Evolutionary conservation across 2,113 vertebrate genomes (phyloP).

Genomic region (Chionomys nivalis): DNA sequence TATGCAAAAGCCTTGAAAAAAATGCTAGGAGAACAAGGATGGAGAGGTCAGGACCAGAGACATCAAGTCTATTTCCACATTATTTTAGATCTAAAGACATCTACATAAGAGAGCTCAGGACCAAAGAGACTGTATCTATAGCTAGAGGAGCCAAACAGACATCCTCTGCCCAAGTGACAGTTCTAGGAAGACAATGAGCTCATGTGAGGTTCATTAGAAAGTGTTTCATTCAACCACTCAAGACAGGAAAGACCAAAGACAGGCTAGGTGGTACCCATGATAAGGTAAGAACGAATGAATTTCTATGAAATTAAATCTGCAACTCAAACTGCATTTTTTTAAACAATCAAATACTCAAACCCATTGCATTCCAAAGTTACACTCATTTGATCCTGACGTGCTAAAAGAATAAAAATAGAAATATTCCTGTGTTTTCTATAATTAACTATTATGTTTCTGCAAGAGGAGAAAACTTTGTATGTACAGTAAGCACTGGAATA

Average conservation of each 20-base stretch:
- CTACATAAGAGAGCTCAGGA: neutral
- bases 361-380: neutral
- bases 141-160: neutral
- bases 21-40: neutral
- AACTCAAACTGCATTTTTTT: neutral
- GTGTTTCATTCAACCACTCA: neutral
- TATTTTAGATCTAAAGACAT: neutral
- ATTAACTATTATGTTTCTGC: neutral
- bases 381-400: neutral
- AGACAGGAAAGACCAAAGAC: neutral
- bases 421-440: neutral
- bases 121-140: neutral
- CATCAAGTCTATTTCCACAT: neutral
- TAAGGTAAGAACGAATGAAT: neutral
- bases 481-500: neutral
- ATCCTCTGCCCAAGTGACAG: neutral
- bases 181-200: neutral
- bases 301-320: neutral
- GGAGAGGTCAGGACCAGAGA: neutral
- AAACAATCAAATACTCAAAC: neutral
- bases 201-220: neutral
- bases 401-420: neutral
- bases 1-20: neutral
- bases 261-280: neutral
- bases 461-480: neutral